Conservation (phyloP, 2,888 invertebrate species). For the Brachypalpus laphriformis region DNA sequence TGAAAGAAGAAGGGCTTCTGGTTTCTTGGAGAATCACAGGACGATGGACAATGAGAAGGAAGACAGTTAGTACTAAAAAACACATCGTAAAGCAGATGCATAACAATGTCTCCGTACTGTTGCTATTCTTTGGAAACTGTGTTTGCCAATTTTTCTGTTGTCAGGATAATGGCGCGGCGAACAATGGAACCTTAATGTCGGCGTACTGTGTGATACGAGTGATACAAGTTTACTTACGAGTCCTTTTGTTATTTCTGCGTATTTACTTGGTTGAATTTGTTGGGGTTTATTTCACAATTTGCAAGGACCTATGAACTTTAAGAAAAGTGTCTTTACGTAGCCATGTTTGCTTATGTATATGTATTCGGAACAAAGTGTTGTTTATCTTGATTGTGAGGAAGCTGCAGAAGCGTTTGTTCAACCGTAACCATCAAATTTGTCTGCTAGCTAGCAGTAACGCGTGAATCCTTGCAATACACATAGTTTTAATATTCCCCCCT, state of each 20-base stretch:
- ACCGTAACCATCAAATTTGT: too few species aligned
- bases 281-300: conserved; percentile 32
- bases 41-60: conserved; percentile 5
- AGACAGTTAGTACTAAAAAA: too few species aligned
- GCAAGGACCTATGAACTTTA: conserved; percentile 38
- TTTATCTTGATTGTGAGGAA: too few species aligned
- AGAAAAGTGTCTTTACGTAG: too few species aligned
- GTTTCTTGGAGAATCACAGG: conserved; percentile 18
- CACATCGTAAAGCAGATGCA: conserved; percentile 58
- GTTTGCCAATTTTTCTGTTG: conserved; percentile 37
- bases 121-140: conserved; percentile 29
- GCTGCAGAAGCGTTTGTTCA: too few species aligned
- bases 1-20: conserved; percentile 14
- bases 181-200: conserved; percentile 66
- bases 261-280: conserved; percentile 53
- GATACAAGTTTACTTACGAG: conserved; percentile 54
- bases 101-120: conserved; percentile 54
- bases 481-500: too few species aligned
- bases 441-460: too few species aligned
- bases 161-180: conserved; percentile 60
- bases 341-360: too few species aligned
- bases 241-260: conserved; percentile 21
- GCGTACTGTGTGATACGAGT: conserved; percentile 43
- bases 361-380: too few species aligned
- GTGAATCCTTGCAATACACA: too few species aligned